Conservation (phyloP, 2,113 vertebrate genomes). For the Heteronetta atricapilla region DNA sequence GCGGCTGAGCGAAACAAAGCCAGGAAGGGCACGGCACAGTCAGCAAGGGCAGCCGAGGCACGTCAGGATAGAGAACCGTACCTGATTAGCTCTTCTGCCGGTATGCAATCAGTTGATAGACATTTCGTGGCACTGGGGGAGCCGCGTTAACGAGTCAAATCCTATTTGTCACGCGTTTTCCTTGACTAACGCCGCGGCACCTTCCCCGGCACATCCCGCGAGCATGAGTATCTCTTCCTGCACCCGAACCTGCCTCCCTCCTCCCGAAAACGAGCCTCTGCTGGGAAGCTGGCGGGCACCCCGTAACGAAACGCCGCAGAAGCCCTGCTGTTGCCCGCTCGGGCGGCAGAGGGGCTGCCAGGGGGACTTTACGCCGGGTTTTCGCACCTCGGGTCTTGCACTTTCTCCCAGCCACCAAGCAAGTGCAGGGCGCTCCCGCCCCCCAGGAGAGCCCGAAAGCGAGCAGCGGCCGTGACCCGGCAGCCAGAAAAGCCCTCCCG, state of each 20-base stretch:
- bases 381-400: not conserved
- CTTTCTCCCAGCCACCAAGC: not conserved
- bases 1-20: not conserved
- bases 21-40: not conserved
- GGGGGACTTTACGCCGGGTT: not conserved
- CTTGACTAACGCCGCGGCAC: conserved; percentile 1
- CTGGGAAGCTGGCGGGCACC: not conserved
- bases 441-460: not conserved
- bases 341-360: not conserved
- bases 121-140: not conserved
- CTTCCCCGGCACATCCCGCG: conserved; percentile 2
- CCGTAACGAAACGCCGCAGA: not conserved
- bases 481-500: conserved; percentile 60
- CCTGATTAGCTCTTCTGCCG: not conserved
- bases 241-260: not conserved
- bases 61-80: not conserved
- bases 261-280: not conserved
- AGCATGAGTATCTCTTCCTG: conserved; percentile 29
- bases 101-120: not conserved
- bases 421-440: not conserved
- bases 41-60: not conserved
- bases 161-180: not conserved
- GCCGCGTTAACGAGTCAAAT: not conserved
- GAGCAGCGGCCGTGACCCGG: not conserved
- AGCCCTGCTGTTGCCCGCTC: not conserved